Evolutionary conservation across 2,113 vertebrate species (phyloP), one percentile per base, ranked within the genome.

Genomic region (Tauraco erythrolophus): DNA sequence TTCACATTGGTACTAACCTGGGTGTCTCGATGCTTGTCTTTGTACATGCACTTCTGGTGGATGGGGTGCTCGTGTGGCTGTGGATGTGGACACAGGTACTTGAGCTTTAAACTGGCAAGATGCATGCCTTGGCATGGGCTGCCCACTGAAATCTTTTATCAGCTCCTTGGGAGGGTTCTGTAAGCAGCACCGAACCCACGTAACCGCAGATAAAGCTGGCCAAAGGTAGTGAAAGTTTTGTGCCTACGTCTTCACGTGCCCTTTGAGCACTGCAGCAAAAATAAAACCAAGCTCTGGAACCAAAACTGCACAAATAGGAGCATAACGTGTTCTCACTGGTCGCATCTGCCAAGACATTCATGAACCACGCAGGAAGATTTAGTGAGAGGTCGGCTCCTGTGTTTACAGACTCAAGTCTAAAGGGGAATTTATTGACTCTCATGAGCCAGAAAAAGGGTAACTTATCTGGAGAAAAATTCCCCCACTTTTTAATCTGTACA

Each of bases 271-370:
- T 92, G 79, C 53, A 89, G 83, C 64, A 87, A 75, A 88, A 90
- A 33, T n/a, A 65, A 92, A 95, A 80, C 4, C 1, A 91, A 94
- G 56, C 43, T 92, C 69, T 84, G 72, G 72, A 92, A 88, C 64
- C 43, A 80, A 92, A 93, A 88, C 46, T 71, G 72, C 78, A 74
- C 43, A 81, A 92, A 94, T 78, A 76, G 92, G 51, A 88, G 68
- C 69, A 60, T 70, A 87, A 94, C 56, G 31, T 64, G 56, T 93
- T 94, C 68, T 84, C 71, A 57, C 85, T 92, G 69, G 51, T 92
- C 79, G 48, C 60, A 58, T 94, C 85, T 96, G 96, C 93, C 95
- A 89, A 92, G 91, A 64, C 76, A 86, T 24, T 43, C 64, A 54
- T 53, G 87, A 95, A 94, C 76, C 84, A 84, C 75, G n/a, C 68